Percentiles rank a stretch among this genome's conserved stretches.
These are phyloP conservation scores for Motacilla alba DNA, from an alignment of 2,113 vertebrate species.

Conservation along the genomic window DNA sequence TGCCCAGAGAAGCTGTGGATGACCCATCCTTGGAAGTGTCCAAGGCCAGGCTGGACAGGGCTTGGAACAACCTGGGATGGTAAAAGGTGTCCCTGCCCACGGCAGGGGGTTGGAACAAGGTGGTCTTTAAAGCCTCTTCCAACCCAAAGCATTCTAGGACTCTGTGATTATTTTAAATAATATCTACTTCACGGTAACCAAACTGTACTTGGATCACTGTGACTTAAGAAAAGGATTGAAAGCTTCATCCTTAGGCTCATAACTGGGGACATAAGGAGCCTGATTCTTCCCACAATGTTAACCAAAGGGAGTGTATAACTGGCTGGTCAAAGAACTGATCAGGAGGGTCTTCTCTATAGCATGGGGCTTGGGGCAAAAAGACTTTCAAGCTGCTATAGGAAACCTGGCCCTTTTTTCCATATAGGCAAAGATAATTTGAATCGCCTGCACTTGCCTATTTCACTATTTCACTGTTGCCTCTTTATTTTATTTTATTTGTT, in stretches of 20 bases:
- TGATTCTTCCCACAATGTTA: accelerated
- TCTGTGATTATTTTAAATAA: background rate
- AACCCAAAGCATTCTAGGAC: background rate
- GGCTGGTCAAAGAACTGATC: background rate
- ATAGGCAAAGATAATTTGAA: background rate
- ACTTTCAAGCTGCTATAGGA: background rate
- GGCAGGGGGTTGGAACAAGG: background rate
- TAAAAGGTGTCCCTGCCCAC: background rate
- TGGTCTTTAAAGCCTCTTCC: background rate
- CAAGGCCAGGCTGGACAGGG: background rate
- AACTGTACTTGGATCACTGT: background rate
- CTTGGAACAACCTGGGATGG: background rate
- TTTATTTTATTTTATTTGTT: background rate
- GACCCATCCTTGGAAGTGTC: background rate
- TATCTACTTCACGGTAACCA: background rate
- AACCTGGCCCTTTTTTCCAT: background rate
- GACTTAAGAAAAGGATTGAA: background rate
- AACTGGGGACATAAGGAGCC: background rate
- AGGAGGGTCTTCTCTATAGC: background rate
- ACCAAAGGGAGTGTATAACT: background rate
- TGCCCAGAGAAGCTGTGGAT: background rate
- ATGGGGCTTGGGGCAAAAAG: background rate
- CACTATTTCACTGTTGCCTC: background rate
- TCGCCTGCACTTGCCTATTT: background rate
- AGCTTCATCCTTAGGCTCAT: background rate